phyloP scores from a whole-genome alignment of 2,888 invertebrate genomes.

The Agelastica alni region DNA sequence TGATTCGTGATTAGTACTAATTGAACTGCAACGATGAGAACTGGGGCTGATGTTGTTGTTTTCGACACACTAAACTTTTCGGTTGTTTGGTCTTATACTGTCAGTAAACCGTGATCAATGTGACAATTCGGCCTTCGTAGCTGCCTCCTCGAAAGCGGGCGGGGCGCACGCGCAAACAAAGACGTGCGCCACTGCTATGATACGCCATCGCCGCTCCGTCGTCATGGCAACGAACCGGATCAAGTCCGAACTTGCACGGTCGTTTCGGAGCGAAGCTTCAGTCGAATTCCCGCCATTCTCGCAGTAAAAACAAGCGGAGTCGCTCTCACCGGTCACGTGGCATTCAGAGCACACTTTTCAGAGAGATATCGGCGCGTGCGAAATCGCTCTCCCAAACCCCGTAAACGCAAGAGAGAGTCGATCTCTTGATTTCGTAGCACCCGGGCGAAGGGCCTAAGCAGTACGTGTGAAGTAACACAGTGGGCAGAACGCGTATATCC shows the following conservation, averaged over 20 bases:
- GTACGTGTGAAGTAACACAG: slow-evolving; percentile 23
- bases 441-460: slow-evolving; percentile 25
- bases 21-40: too few species aligned
- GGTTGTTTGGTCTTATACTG: neutral
- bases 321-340: slow-evolving; percentile 44
- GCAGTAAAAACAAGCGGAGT: slow-evolving; percentile 52
- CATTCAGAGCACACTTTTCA: slow-evolving; percentile 24
- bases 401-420: slow-evolving; percentile 21
- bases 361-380: slow-evolving; percentile 55
- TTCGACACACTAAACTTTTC: too few species aligned
- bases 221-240: slow-evolving; percentile 54
- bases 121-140: slow-evolving; percentile 14
- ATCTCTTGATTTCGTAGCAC: slow-evolving; percentile 34
- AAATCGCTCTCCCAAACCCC: slow-evolving; percentile 22
- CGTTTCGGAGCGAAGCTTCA: slow-evolving; percentile 39
- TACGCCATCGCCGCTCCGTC: slow-evolving; percentile 55
- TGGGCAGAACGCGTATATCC: slow-evolving; percentile 20
- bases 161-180: too few species aligned
- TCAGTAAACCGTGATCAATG: slow-evolving; percentile 21
- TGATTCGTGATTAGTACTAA: too few species aligned
- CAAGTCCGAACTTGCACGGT: slow-evolving; percentile 49
- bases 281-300: slow-evolving; percentile 54
- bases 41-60: too few species aligned
- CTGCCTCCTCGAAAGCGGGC: neutral
- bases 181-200: slow-evolving; percentile 13